A percentile compares a stretch with the other conserved stretches of the same genome.
phyloP scores from a whole-genome alignment of 2,888 invertebrate species.

The Drosophila neonasuta region DNA sequence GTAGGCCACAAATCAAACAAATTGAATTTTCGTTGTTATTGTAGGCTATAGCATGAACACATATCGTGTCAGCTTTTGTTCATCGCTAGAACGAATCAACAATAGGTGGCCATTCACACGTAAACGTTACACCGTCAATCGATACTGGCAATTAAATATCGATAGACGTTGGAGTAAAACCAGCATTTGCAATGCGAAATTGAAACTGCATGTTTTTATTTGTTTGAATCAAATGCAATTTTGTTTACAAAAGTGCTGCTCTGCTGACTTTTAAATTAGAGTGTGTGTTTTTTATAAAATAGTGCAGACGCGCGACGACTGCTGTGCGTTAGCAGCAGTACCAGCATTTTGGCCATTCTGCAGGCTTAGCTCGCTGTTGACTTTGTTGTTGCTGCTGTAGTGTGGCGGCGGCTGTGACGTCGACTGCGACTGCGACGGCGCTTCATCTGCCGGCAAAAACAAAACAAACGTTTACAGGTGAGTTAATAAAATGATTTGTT shows the following conservation, averaged over 20 bases:
- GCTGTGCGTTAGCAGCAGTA: conserved; percentile 46
- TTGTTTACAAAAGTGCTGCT: conserved; percentile 59
- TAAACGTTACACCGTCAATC: conserved; percentile 13
- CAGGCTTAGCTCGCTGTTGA: conserved; percentile 69
- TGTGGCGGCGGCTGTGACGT: conserved; percentile 44
- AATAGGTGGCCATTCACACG: conserved; percentile 38
- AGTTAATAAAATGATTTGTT: conserved; percentile 23
- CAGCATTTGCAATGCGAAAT: conserved; percentile 35
- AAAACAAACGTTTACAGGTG: conserved; percentile 41
- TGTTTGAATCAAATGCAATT: conserved; percentile 66
- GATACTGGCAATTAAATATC: conserved; percentile 30
- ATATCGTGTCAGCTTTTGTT: neutral
- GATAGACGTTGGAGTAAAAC: conserved; percentile 23
- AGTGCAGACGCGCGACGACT: conserved; percentile 80
- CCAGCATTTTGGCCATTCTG: conserved; percentile 50
- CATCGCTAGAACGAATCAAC: conserved; percentile 5
- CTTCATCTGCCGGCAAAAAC: conserved; percentile 72
- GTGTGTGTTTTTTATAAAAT: conserved; percentile 76
- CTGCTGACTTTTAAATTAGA: too few species aligned
- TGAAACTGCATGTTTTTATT: conserved; percentile 54
- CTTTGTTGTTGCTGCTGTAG: conserved; percentile 68
- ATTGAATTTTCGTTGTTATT: neutral
- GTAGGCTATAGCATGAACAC: neutral
- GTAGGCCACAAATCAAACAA: neutral
- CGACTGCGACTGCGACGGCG: conserved; percentile 36